Evolutionary conservation across 1,140 invertebrate species (phyloP), one percentile per base, ranked within the genome.

Genomic region (Musca vetustissima): DNA sequence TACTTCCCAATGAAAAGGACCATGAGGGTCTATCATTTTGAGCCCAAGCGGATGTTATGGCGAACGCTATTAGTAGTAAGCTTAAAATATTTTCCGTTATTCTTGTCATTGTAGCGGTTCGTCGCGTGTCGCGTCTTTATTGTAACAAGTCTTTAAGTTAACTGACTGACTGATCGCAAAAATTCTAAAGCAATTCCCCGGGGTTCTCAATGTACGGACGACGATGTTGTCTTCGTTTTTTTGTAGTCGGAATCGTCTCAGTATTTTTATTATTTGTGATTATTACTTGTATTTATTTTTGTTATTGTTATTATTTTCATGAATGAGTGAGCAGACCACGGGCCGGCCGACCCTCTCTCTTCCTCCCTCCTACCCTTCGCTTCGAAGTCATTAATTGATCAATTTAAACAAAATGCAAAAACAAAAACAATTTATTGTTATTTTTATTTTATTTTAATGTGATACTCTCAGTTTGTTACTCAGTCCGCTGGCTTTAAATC

Each of bases 1-100:
- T 11, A 50, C 73, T 74, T 1, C 73, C 74, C 8, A 80, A 67
- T 1, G 69, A 19, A 7, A 80, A 70, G 4, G 74, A 71, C 55
- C 55, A 70, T 21, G 43, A 25, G 50, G 13, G 21, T 19, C n/a
- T 6, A 11, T 47, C 32, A 8, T 55, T 24, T 0, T 22, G 22
- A 22, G 25, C 22, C 17, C 17, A 24, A 11, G 9, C 7, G 7
- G 13, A 15, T 24, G 14, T 64, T 25, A 28, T 9, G 17, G 13
- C 32, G 9, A n/a, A 21, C 15, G n/a, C 13, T 14, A 28, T 28
- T 11, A 69, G 1, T 24, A 57, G 1, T 28, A 2, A 4, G 1
- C 36, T 36, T 1, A 36, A 61, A n/a, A n/a, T n/a, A 43, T 1
- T 25, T 19, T 19, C 7, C 28, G 36, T 9, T 21, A 61, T 9